These are phyloP conservation scores for Strigamia transsilvanica DNA, from an alignment of 2,888 invertebrate genomes.

Conservation along the genomic window DNA sequence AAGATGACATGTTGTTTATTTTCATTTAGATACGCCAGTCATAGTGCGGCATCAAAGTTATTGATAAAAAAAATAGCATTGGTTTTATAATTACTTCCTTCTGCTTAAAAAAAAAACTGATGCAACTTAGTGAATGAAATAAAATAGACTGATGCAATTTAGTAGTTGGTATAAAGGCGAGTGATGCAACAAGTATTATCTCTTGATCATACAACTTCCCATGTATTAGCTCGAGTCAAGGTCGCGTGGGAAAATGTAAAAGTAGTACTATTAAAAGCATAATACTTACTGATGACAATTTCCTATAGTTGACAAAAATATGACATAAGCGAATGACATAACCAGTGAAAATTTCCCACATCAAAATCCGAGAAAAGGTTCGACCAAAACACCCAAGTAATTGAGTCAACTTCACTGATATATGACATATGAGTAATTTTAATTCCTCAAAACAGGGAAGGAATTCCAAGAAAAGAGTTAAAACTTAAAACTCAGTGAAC, in stretches of 20 bases:
- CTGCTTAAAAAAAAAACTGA: neutral
- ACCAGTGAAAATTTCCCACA: neutral
- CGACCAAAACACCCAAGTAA: neutral
- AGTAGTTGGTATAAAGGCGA: neutral
- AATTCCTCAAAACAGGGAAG: neutral
- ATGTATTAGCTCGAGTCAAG: constrained; percentile 4
- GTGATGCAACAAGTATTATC: neutral
- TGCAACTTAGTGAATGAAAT: neutral
- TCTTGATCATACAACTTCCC: neutral
- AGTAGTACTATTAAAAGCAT: neutral
- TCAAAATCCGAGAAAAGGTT: neutral
- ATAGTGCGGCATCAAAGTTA: neutral
- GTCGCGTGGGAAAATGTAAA: neutral
- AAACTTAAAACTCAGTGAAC: too few relatives aligned
- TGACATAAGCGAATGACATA: neutral
- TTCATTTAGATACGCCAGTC: neutral
- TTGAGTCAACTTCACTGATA: neutral
- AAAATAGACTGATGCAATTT: neutral
- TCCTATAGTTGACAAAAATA: neutral
- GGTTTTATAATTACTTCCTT: constrained; percentile 9
- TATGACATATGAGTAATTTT: neutral
- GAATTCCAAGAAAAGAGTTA: neutral
- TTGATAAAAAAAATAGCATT: neutral
- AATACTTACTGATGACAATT: neutral
- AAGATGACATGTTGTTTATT: neutral